These are phyloP conservation scores for Cladopsammia gracilis DNA, from an alignment of 64 coral and sea anemone genomes.

Conservation along the genomic window DNA sequence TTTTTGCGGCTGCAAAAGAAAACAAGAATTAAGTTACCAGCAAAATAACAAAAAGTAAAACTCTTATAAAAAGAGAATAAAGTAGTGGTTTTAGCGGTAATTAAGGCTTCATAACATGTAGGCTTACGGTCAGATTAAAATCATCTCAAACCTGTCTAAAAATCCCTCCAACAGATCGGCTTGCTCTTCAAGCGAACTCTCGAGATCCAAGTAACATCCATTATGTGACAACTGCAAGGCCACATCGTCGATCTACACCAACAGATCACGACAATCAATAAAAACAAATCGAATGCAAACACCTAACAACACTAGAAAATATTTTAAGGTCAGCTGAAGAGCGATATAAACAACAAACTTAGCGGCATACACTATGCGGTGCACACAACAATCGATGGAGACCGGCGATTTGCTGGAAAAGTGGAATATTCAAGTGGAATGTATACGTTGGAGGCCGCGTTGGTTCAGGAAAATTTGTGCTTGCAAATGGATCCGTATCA, in stretches of 20 bases:
- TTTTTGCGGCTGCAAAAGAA: constrained; percentile 94
- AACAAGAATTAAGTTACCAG: constrained; percentile 13
- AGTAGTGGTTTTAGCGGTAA: not conserved
- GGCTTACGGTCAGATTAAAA: constrained; percentile 41
- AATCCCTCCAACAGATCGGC: constrained; percentile 98
- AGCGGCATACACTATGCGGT: constrained; percentile 83
- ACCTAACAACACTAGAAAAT: not conserved
- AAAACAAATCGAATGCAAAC: constrained; percentile 1
- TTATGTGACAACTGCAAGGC: constrained; percentile 96
- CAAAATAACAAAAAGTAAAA: not conserved
- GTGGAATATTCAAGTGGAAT: constrained; percentile 92
- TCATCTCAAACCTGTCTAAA: constrained; percentile 86
- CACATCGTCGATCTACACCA: constrained; percentile 91
- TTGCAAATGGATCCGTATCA: constrained; percentile 98
- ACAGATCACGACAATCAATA: constrained; percentile 22
- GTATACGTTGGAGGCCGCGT: constrained; percentile 95
- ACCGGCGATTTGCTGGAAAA: constrained; percentile 96
- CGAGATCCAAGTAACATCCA: constrained; percentile 97
- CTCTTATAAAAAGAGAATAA: not conserved
- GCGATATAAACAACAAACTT: constrained; percentile 49
- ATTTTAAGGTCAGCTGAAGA: constrained; percentile 51
- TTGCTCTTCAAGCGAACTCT: constrained; percentile 96
- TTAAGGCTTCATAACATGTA: constrained; percentile 33
- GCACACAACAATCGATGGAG: constrained; percentile 90
- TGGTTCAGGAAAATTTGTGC: constrained; percentile 98